Base-by-base conservation (phyloP, 2,888 invertebrate genomes). In the Steinernema carpocapsae region DNA sequence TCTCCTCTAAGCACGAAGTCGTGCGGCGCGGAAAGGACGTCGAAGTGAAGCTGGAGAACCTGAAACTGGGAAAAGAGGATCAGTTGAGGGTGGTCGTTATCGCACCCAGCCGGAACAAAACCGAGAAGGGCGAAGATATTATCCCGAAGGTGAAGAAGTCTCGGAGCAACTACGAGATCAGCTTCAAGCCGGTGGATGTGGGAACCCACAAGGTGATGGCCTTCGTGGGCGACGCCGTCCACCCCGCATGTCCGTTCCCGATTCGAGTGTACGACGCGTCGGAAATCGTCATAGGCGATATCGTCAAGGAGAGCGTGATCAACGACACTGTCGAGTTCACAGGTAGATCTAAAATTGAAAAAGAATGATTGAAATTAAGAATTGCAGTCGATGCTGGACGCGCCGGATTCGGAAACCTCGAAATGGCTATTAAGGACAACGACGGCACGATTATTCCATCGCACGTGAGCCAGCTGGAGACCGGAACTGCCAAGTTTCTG, bases 241-340 rank as follows among this genome's bases (percentile, higher is more conserved):
- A 86, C 76, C 86, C 86, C 14, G 79, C 81, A 4, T 82, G 84
- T 14, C 86, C 86, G 29, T 86, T 83, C 71, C 82, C 85, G 29
- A 83, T 86, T 48, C 80, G 85, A 0, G 86, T 87, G 29, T 87
- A 87, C 70, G 87, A 87, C 76, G 94, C 95, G 10, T 92, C 92
- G 78, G 94, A 95, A 71, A 96, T 96, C 83, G 93, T 94, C 90
- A 95, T 96, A 37, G 94, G 94, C 88, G 94, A 95, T 87, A 93
- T 94, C 12, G 92, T 93, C 92, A 92, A 83, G 94, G 94, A 77
- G 92, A 94, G 52, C 93, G 94, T 70, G 94, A 94, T 73, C 93
- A 95, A 88, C 74, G 86, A 86, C 76, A 92, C 87, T 1, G 86
- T 87, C 12, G 85, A 87, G 73, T 88, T 88, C 77, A 87, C 87